These are phyloP conservation scores for Polia nebulosa DNA, from an alignment of 2,888 invertebrate genomes.

Conservation along the genomic window DNA sequence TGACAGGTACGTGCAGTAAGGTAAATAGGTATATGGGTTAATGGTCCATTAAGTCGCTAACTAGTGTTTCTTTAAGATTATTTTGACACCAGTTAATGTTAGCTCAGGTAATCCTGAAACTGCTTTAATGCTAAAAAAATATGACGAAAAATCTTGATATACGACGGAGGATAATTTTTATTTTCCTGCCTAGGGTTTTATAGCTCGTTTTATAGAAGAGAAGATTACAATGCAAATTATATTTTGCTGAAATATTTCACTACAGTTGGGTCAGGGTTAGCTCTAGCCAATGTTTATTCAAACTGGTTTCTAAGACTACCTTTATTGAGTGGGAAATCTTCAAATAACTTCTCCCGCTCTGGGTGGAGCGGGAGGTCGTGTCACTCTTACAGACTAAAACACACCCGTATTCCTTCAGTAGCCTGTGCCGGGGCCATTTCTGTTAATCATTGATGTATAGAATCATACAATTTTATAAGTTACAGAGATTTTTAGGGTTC, in stretches of 20 bases:
- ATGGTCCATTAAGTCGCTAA: conserved; percentile 36
- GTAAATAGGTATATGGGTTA: conserved; percentile 58
- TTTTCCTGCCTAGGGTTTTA: conserved; percentile 29
- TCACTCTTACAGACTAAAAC: too few species aligned
- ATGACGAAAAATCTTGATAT: conserved; percentile 34
- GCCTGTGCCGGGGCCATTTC: too few species aligned
- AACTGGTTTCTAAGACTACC: conserved; percentile 15
- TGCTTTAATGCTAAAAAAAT: conserved; percentile 14
- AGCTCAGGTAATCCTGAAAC: conserved; percentile 27
- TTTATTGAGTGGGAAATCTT: too few species aligned
- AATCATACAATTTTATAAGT: background rate
- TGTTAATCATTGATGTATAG: background rate
- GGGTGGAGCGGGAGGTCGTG: too few species aligned
- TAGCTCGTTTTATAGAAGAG: conserved; percentile 16
- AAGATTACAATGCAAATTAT: conserved; percentile 46
- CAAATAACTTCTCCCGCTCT: too few species aligned
- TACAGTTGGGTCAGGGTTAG: conserved; percentile 11
- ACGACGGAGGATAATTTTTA: conserved; percentile 41
- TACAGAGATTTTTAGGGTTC: too few species aligned
- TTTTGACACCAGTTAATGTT: conserved; percentile 27
- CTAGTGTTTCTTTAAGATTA: conserved; percentile 31
- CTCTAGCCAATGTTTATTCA: conserved; percentile 38
- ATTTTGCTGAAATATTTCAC: conserved; percentile 36
- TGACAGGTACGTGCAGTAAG: conserved; percentile 49
- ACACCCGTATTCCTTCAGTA: too few species aligned